phyloP scores from a whole-genome alignment of 2,113 vertebrate species.

The Rhabdornis inornatus region DNA sequence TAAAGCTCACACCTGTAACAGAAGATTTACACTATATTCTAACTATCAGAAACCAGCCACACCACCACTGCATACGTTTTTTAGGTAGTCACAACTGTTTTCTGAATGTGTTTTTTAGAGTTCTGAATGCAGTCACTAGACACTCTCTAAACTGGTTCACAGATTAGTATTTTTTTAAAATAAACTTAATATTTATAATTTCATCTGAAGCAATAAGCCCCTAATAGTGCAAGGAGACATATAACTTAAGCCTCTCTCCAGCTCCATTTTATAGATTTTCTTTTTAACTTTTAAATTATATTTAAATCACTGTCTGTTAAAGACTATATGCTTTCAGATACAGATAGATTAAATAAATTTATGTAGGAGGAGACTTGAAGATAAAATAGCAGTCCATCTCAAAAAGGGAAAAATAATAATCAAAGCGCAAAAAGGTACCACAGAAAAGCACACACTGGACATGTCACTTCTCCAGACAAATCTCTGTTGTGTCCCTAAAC shows the following conservation, averaged over 20 bases:
- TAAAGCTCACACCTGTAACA: not conserved
- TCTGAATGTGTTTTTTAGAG: not conserved
- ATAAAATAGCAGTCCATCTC: not conserved
- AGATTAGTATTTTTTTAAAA: not conserved
- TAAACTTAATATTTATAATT: not conserved
- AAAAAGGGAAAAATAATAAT: not conserved
- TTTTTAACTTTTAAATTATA: not conserved
- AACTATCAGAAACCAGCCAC: not conserved
- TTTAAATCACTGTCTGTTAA: not conserved
- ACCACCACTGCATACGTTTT: fast-evolving
- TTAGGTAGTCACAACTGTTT: not conserved
- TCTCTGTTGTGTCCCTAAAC: not conserved
- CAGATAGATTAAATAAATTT: not conserved
- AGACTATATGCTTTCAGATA: not conserved
- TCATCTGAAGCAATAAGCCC: not conserved
- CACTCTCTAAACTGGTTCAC: not conserved
- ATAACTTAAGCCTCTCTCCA: not conserved
- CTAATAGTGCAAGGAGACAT: not conserved
- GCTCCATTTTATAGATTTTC: not conserved
- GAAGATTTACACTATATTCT: not conserved
- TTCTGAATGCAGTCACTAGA: not conserved
- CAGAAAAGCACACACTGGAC: not conserved
- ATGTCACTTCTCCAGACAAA: not conserved
- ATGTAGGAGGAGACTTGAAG: not conserved
- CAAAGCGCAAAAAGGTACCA: not conserved